Base-by-base conservation (phyloP, 1,140 invertebrate genomes). In the Coenobita brevimanus region DNA sequence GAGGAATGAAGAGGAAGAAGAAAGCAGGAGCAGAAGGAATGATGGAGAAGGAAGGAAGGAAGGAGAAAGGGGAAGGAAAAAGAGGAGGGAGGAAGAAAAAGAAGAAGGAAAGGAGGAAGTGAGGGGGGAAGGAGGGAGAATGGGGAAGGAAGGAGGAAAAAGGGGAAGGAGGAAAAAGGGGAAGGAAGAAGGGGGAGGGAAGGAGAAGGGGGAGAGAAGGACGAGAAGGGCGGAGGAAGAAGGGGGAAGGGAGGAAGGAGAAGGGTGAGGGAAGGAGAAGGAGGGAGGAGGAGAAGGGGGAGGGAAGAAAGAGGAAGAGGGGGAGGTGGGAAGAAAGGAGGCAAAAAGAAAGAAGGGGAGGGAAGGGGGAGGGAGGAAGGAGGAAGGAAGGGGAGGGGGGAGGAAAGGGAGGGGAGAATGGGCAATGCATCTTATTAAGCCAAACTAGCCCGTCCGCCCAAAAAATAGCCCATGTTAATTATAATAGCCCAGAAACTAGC, bases 171-270 rank as follows among this genome's bases (percentile, higher is more conserved):
- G 64, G 27, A 27, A 69, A 27, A 69, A 27, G 27, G 64, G 27
- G 64, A 69, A 27, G 27, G 64, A 69, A 27, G 27, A 27, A 69
- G 64, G 27, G 64, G 27, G 64, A 69, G 64, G 27, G 64, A 69
- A 27, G 27, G 64, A 69, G 64, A 69, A 27, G 27, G 64, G 27
- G 64, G 27, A 27, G 27, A 27, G 27, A 27, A 69, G 64, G 27
- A 27, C 10, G 64, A 69, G 64, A 69, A 27, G 27, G 64, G 27
- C 13, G 27, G 71, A 33, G 71, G n/a, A 38, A 33, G 71, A 33
- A 38, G n/a, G 71, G n/a, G 71, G n/a, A 38, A 33, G 71, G n/a
- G 71, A 33, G 71, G n/a, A 38, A 33, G 71, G n/a, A 38, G n/a
- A 38, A 33, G 71, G n/a, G 71, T 38, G 71, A 33, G 71, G n/a